Evolutionary conservation across 2,113 vertebrate species (phyloP).

Genomic region (Varanus komodoensis): DNA sequence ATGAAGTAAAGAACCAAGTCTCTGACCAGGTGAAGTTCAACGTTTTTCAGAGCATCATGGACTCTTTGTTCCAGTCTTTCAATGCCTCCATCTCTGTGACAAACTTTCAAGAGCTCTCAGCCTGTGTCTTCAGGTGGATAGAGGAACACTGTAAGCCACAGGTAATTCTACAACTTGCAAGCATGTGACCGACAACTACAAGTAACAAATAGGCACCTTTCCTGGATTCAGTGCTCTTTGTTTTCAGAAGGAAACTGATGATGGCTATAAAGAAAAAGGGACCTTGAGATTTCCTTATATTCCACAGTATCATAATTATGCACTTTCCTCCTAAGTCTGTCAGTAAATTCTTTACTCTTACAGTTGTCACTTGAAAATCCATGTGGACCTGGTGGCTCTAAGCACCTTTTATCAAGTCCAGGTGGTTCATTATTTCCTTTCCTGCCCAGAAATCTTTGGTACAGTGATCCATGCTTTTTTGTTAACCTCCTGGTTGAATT

Average conservation of each 20-base stretch:
- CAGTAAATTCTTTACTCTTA: not conserved
- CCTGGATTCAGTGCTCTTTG: not conserved
- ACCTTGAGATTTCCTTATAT: not conserved
- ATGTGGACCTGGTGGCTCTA: too few species aligned
- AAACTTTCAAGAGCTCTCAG: constrained; percentile 96
- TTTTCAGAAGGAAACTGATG: not conserved
- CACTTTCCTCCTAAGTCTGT: not conserved
- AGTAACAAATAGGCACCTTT: not conserved
- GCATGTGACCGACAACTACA: rapidly evolving
- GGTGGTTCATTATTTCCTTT: too few species aligned
- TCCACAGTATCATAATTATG: not conserved
- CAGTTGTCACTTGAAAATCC: too few species aligned
- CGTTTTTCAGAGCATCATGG: constrained; percentile 98
- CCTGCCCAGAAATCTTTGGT: too few species aligned
- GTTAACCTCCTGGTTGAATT: too few species aligned
- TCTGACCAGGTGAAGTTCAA: constrained; percentile 97
- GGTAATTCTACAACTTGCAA: constrained; percentile 69
- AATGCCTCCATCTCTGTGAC: constrained; percentile 89
- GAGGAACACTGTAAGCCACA: constrained; percentile 98
- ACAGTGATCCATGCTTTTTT: too few species aligned
- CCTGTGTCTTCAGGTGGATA: constrained; percentile 98
- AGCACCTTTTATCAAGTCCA: too few species aligned
- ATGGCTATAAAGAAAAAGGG: not conserved
- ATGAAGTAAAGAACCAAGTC: constrained; percentile 91
- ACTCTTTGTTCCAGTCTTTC: constrained; percentile 95